Evolutionary conservation across 2,888 invertebrate genomes (phyloP).

Genomic region (Meteorus colon): DNA sequence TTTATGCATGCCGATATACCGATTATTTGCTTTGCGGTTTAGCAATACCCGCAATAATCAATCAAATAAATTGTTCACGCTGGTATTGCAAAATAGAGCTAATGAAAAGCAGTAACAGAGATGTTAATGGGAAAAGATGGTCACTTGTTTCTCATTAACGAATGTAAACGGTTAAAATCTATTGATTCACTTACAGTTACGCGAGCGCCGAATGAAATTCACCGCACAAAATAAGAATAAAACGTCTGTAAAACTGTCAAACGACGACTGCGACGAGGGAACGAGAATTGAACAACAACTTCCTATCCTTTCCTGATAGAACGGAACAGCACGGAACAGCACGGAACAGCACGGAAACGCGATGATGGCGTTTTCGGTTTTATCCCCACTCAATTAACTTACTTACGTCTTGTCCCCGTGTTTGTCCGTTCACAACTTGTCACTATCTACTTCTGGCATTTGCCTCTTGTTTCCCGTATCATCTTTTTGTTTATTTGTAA

Average conservation of each 20-base stretch:
- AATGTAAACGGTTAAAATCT: background rate
- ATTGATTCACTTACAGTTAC: constrained; percentile 27
- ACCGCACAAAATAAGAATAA: constrained; percentile 4
- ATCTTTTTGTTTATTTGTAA: background rate
- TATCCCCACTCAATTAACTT: constrained; percentile 17
- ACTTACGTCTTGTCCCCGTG: background rate
- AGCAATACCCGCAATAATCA: too few relatives aligned
- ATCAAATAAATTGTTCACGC: too few relatives aligned
- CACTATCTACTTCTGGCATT: constrained; percentile 7
- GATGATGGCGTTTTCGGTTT: constrained; percentile 30
- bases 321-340: constrained; percentile 8
- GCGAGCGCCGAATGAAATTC: constrained; percentile 12
- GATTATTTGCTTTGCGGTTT: too few relatives aligned
- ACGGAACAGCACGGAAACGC: constrained; percentile 18
- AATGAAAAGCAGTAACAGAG: too few relatives aligned
- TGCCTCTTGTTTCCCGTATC: background rate
- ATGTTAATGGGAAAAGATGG: too few relatives aligned
- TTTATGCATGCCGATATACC: too few relatives aligned
- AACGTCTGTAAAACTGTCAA: constrained; percentile 33
- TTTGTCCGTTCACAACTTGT: background rate
- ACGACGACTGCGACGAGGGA: constrained; percentile 32
- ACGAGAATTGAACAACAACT: background rate
- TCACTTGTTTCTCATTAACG: too few relatives aligned
- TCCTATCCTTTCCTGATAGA: background rate
- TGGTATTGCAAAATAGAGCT: background rate